phyloP scores from a whole-genome alignment of 2,113 vertebrate species.

The Melanocharis versteri region DNA sequence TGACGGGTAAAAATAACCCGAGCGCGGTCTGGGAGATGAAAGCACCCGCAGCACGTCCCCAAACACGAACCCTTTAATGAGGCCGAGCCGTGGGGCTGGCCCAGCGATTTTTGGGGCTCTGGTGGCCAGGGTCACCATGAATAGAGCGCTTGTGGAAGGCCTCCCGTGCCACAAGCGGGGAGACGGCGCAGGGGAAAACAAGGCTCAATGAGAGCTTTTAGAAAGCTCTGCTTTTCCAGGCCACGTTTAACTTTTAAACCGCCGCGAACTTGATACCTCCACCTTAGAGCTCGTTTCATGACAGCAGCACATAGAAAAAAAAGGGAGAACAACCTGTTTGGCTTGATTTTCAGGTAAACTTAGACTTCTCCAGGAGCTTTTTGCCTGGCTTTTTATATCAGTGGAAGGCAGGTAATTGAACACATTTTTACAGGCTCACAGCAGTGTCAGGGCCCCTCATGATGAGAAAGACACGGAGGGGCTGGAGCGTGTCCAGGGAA shows the following conservation, averaged over 20 bases:
- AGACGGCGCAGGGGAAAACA: not conserved
- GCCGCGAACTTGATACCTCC: not conserved
- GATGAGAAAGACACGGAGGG: not conserved
- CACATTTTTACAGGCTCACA: not conserved
- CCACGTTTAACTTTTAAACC: not conserved
- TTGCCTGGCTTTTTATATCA: not conserved
- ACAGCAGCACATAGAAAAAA: not conserved
- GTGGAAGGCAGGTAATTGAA: not conserved
- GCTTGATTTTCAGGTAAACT: constrained; percentile 23
- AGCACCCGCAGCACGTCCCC: constrained; percentile 1
- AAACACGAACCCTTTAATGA: not conserved
- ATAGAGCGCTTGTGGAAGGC: not conserved
- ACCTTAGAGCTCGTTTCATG: not conserved
- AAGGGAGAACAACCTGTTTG: constrained; percentile 6
- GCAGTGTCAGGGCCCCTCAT: not conserved
- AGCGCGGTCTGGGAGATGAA: not conserved
- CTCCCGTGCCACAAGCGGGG: not conserved
- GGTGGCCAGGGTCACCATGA: not conserved
- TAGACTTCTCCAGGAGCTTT: not conserved
- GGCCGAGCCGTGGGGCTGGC: not conserved
- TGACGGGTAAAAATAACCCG: not conserved
- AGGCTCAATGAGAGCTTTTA: constrained; percentile 25
- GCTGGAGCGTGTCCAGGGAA: not conserved
- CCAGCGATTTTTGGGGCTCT: not conserved
- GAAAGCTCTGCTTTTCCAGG: constrained; percentile 5